Percentiles rank a stretch among this genome's conserved stretches.
phyloP scores from a whole-genome alignment of 2,888 invertebrate genomes.

The Endotricha flammealis region DNA sequence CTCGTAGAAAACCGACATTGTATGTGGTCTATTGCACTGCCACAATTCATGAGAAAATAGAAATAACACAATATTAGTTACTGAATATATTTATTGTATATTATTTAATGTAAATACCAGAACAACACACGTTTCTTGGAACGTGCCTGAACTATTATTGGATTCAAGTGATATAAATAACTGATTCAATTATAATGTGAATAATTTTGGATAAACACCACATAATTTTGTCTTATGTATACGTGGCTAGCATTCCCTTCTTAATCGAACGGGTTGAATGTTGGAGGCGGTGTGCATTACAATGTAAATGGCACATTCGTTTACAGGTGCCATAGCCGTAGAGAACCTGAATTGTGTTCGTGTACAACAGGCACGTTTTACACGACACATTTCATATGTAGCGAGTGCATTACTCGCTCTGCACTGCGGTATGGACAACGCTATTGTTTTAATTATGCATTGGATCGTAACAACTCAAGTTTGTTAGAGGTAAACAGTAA shows the following conservation, averaged over 20 bases:
- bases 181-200: not conserved
- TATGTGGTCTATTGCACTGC: too few species aligned
- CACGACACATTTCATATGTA: slow-evolving; percentile 39
- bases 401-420: slow-evolving; percentile 39
- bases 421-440: slow-evolving; percentile 9
- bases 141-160: too few species aligned
- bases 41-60: too few species aligned
- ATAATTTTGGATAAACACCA: slow-evolving; percentile 10
- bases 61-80: too few species aligned
- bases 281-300: slow-evolving; percentile 64
- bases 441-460: slow-evolving; percentile 2
- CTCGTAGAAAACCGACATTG: too few species aligned
- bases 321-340: slow-evolving; percentile 65
- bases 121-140: too few species aligned
- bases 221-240: slow-evolving; percentile 29
- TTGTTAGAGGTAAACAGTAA: slow-evolving; percentile 12
- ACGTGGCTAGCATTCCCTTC: slow-evolving; percentile 66
- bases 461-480: slow-evolving; percentile 9
- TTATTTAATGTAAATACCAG: too few species aligned
- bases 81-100: too few species aligned
- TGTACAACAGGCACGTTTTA: slow-evolving; percentile 35
- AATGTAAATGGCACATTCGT: slow-evolving; percentile 73
- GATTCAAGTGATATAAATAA: too few species aligned
- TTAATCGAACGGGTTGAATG: slow-evolving; percentile 68
- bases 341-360: slow-evolving; percentile 55